These are phyloP conservation scores for Cacatua alba DNA, from an alignment of 2,113 vertebrate genomes.

Conservation along the genomic window DNA sequence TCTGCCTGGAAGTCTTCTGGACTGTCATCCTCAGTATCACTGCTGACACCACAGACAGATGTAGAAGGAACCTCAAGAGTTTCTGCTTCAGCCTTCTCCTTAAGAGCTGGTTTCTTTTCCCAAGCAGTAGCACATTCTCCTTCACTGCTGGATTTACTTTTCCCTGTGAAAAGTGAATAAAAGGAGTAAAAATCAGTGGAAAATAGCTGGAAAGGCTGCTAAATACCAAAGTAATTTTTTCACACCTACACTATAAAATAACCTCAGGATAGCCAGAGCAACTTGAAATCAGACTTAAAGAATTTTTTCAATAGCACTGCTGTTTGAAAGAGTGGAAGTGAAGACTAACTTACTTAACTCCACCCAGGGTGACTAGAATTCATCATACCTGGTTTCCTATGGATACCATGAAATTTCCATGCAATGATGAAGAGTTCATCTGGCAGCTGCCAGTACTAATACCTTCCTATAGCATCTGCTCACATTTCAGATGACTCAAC, in stretches of 20 bases:
- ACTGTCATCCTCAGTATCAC: constrained; percentile 81
- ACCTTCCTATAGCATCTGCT: not conserved
- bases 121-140: constrained; percentile 80
- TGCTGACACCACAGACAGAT: constrained; percentile 83
- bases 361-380: not conserved
- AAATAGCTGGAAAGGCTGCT: not conserved
- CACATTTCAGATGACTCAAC: not conserved
- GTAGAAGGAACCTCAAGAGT: constrained; percentile 81
- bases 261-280: not conserved
- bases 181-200: not conserved
- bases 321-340: not conserved
- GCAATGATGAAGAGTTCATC: not conserved
- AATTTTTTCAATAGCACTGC: not conserved
- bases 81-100: constrained; percentile 84
- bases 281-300: not conserved
- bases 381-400: not conserved
- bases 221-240: not conserved
- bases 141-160: constrained; percentile 58
- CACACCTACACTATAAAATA: not conserved
- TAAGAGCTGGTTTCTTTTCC: constrained; percentile 84
- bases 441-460: not conserved
- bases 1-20: constrained; percentile 83
- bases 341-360: not conserved
- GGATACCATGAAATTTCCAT: not conserved
- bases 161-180: not conserved